phyloP scores from a whole-genome alignment of 2,888 invertebrate species.

The Aromia moschata region DNA sequence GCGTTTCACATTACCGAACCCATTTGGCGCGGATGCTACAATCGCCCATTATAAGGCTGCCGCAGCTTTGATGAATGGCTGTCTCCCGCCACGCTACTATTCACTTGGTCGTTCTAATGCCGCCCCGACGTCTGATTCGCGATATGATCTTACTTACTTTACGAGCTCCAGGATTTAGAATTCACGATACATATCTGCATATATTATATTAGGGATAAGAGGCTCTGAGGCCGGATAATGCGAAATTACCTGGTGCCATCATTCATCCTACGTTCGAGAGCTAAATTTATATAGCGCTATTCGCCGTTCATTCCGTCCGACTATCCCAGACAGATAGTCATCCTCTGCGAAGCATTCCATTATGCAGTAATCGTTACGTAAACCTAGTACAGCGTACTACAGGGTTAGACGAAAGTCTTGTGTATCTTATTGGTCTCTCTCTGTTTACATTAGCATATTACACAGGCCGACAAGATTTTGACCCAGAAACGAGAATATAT shows the following conservation, averaged over 20 bases:
- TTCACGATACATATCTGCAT: constrained; percentile 39
- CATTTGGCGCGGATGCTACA: constrained; percentile 47
- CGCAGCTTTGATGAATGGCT: constrained; percentile 42
- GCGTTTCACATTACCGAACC: constrained; percentile 49
- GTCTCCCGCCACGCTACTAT: constrained; percentile 34
- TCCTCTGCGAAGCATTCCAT: no score
- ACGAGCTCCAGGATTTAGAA: constrained; percentile 35
- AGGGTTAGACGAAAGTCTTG: no score
- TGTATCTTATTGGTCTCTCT: no score
- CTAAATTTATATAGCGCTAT: no score
- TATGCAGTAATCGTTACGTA: no score
- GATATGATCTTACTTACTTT: constrained; percentile 49
- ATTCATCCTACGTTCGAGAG: constrained; percentile 11
- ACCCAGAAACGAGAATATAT: no score
- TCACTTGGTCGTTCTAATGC: constrained; percentile 49
- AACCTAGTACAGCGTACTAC: no score
- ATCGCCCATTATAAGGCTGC: constrained; percentile 40
- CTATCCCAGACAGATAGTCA: no score
- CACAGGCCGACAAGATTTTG: no score
- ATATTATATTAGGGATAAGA: constrained; percentile 33
- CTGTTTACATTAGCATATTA: no score
- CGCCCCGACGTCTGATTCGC: constrained; percentile 49
- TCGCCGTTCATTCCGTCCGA: no score
- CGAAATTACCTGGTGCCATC: constrained; percentile 21
- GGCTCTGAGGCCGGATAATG: constrained; percentile 24